A percentile compares a stretch with the other conserved stretches of the same genome.
phyloP scores from a whole-genome alignment of 2,888 invertebrate species.

The Melanophora roralis region DNA sequence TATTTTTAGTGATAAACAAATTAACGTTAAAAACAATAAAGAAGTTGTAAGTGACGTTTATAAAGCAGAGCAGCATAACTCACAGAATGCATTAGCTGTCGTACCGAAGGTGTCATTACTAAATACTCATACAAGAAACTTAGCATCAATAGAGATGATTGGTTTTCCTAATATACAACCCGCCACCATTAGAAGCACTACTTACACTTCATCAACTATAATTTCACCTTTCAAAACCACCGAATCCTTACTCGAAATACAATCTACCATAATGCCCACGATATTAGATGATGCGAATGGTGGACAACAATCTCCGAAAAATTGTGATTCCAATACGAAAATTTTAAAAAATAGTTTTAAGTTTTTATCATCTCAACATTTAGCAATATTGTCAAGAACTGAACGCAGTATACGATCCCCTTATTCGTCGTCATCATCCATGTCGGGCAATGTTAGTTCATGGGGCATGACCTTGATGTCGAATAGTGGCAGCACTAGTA shows the following conservation, averaged over 20 bases:
- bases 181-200: constrained; percentile 34
- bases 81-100: constrained; percentile 23
- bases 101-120: constrained; percentile 28
- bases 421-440: constrained; percentile 5
- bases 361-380: constrained; percentile 66
- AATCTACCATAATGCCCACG: constrained; percentile 52
- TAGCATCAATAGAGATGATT: constrained; percentile 53
- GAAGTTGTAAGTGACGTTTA: constrained; percentile 36
- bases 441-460: constrained; percentile 33
- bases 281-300: constrained; percentile 37
- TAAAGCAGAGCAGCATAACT: constrained; percentile 24
- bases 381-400: constrained; percentile 73
- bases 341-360: constrained; percentile 63
- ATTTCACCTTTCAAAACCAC: constrained; percentile 56
- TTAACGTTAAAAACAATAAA: constrained; percentile 12
- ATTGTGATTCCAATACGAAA: constrained; percentile 24
- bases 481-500: constrained; percentile 23
- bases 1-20: constrained; percentile 52
- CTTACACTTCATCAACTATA: constrained; percentile 43
- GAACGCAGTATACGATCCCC: constrained; percentile 74
- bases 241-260: constrained; percentile 51
- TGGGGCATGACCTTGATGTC: constrained; percentile 5
- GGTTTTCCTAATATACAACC: constrained; percentile 48
- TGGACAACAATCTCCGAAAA: constrained; percentile 2
- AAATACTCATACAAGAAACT: constrained; percentile 54